Evolutionary conservation across 1,140 invertebrate species (phyloP).

Genomic region (Oscheius sp.): DNA sequence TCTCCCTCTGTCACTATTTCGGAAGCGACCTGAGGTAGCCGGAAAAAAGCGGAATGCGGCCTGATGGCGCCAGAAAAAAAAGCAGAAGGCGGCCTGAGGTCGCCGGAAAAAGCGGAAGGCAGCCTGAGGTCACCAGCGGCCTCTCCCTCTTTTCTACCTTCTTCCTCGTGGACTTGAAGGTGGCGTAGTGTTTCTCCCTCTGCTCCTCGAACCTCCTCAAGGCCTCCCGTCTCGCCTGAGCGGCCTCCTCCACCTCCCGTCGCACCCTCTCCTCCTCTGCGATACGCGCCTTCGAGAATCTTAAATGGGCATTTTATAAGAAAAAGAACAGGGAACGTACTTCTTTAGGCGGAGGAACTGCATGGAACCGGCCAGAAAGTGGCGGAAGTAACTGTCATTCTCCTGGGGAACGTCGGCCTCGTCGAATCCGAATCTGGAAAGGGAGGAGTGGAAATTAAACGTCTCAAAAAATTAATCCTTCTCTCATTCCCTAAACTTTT

Average conservation of each 20-base stretch:
- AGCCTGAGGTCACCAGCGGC: no score
- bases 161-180: background rate
- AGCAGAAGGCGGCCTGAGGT: no score
- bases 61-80: no score
- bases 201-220: background rate
- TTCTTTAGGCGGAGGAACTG: background rate
- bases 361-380: background rate
- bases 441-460: no score
- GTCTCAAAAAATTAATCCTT: no score
- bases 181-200: background rate
- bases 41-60: no score
- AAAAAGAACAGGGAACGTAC: background rate
- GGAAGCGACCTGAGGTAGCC: no score
- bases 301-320: background rate
- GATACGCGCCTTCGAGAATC: background rate
- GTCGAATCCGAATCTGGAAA: constrained; percentile 5
- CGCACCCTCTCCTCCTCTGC: background rate
- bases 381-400: background rate
- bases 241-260: background rate
- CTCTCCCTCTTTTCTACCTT: no score
- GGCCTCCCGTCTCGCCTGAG: background rate
- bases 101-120: no score
- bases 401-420: background rate
- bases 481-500: no score
- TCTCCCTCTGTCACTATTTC: no score